Evolutionary conservation across 2,888 invertebrate species (phyloP).

Genomic region (Cantharis rufa): DNA sequence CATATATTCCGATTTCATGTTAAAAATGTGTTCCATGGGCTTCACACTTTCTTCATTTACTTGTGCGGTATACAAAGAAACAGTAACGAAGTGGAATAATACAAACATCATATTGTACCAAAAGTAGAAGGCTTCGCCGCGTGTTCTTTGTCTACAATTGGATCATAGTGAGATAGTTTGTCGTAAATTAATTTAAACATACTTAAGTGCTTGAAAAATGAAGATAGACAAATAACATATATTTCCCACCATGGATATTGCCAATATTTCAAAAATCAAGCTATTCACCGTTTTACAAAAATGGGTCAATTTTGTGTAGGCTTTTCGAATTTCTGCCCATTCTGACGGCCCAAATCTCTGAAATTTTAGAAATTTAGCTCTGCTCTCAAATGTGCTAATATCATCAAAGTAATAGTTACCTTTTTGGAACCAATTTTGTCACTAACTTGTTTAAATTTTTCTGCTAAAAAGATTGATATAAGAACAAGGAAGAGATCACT

Average conservation of each 20-base stretch:
- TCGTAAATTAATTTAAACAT: neutral
- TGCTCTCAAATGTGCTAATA: neutral
- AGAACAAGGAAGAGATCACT: constrained; percentile 20
- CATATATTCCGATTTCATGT: neutral
- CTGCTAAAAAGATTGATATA: constrained; percentile 14
- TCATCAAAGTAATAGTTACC: neutral
- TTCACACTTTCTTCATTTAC: neutral
- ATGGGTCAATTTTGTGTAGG: neutral
- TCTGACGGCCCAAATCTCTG: neutral
- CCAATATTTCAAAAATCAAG: neutral
- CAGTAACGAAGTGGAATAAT: neutral
- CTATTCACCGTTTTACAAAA: neutral
- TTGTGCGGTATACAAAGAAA: neutral
- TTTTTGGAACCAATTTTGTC: neutral
- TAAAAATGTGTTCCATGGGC: neutral
- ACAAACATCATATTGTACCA: neutral
- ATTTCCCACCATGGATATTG: neutral
- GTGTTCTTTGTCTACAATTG: neutral
- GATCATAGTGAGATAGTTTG: neutral
- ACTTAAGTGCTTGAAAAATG: neutral
- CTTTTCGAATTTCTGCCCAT: neutral
- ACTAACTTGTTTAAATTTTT: constrained; percentile 22
- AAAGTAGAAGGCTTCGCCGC: neutral
- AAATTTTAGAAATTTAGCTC: neutral
- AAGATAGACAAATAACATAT: neutral